phyloP scores from a whole-genome alignment of 1,140 invertebrate genomes.

The Drosophila serrata region DNA sequence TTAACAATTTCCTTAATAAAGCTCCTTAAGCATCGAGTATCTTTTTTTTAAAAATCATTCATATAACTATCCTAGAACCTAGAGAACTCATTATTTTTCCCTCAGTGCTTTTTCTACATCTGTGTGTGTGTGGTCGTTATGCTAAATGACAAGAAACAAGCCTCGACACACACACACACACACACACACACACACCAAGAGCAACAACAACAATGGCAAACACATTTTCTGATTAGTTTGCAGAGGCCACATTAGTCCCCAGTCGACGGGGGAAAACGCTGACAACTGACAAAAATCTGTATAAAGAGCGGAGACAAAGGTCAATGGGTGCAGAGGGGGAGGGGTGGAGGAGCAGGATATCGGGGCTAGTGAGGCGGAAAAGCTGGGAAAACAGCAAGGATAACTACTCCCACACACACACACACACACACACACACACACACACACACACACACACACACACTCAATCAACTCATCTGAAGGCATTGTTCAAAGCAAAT shows the following conservation, averaged over 20 bases:
- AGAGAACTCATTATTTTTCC: neutral
- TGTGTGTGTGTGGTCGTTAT: constrained; percentile 49
- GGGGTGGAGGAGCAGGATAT: no score
- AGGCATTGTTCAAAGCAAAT: constrained; percentile 15
- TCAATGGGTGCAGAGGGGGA: constrained; percentile 7
- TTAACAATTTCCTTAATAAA: neutral
- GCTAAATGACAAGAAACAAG: constrained; percentile 55
- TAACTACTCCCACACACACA: neutral
- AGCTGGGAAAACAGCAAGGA: constrained; percentile 21
- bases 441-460: neutral
- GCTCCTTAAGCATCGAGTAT: accelerated
- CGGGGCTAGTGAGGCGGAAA: neutral
- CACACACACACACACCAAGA: constrained; percentile 1
- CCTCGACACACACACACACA: constrained; percentile 15
- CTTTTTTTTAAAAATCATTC: neutral
- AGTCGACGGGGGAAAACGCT: constrained; percentile 47
- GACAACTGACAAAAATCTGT: constrained; percentile 54
- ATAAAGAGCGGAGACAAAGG: constrained; percentile 43
- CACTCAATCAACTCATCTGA: constrained; percentile 6
- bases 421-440: constrained; percentile 5
- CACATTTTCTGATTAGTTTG: constrained; percentile 79
- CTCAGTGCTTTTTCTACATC: neutral
- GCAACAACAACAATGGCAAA: constrained; percentile 40
- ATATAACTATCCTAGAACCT: neutral
- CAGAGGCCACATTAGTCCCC: constrained; percentile 48